A percentile compares a stretch with the other conserved stretches of the same genome.
phyloP scores from a whole-genome alignment of 92 coral and sea anemone species.

The Actinostola sp. region DNA sequence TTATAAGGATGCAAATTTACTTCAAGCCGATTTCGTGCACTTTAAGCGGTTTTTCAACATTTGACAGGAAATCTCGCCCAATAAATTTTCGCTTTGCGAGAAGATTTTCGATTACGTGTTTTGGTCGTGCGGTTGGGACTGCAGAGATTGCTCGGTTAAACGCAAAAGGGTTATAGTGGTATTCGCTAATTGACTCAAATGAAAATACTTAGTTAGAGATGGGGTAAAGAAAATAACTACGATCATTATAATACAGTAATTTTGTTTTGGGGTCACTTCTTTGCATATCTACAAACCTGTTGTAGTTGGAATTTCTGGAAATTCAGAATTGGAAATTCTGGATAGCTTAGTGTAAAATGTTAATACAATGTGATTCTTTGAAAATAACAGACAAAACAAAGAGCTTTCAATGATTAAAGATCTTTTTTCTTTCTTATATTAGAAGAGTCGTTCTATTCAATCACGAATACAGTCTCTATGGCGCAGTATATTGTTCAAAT shows the following conservation, averaged over 20 bases:
- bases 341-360: no score
- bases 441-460: no score
- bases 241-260: background rate
- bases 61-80: no score
- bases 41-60: background rate
- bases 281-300: background rate
- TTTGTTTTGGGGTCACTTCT: background rate
- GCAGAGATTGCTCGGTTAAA: background rate
- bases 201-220: conserved; percentile 3
- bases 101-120: background rate
- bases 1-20: no score
- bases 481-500: no score
- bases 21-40: background rate
- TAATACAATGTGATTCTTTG: no score
- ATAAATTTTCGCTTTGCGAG: background rate
- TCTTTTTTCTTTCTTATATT: no score
- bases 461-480: no score
- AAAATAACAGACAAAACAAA: no score
- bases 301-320: background rate
- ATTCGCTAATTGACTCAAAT: background rate
- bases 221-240: background rate
- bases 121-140: background rate
- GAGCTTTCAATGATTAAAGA: no score
- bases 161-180: background rate
- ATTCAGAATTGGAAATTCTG: no score